Base-by-base conservation (phyloP, 2,888 invertebrate species). In the Megaustenia siamemsis region DNA sequence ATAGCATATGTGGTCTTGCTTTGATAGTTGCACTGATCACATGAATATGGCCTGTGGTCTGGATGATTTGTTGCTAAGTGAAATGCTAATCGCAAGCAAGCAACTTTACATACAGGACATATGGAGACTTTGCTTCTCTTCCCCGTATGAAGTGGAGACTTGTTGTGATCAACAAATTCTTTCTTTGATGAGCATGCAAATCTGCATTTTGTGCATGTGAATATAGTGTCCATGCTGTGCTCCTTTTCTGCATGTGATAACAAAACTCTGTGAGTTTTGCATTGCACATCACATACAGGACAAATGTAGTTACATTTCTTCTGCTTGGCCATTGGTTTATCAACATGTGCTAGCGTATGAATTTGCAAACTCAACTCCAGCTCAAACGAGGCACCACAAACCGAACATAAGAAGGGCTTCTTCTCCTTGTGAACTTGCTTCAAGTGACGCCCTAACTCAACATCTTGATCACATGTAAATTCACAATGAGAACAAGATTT, bases 101-200 rank as follows among this genome's bases (percentile, higher is more conserved):
- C 53, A 35, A 77, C 83, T 40, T 77, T 60, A 28, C 83, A 83
- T 21, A 83, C 69, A 6, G 83, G 83, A 49, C 83, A 83, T 18
- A 76, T 21, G 10, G 83, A 60, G 28, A 82, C 63, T 75, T 63
- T 82, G 24, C 56, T 75, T 28, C 38, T 32, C 43, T 43, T 75
- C 2, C 71, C 71, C 28, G 38, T 75, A 63, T 76, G 84, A 15
- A 24, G 28, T n/a, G n/a, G 21, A 0, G 73, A 60, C 12, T 32
- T 63, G 53, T 28, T 79, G 73, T 84, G 84, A 28, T 69, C 60
- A 8, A 43, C 1, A 10, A 84, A 24, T 43, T 84, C 84, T 32
- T 40, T 40, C 63, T 73, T 45, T 32, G 71, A 60, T 32, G 38
- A 60, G 40, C 69, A 43, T 15, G 69, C 40, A 71, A 84, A 79